Base-by-base conservation (phyloP, 2,797 vertebrate genomes). In the Phrynocephalus guinanensis region DNA sequence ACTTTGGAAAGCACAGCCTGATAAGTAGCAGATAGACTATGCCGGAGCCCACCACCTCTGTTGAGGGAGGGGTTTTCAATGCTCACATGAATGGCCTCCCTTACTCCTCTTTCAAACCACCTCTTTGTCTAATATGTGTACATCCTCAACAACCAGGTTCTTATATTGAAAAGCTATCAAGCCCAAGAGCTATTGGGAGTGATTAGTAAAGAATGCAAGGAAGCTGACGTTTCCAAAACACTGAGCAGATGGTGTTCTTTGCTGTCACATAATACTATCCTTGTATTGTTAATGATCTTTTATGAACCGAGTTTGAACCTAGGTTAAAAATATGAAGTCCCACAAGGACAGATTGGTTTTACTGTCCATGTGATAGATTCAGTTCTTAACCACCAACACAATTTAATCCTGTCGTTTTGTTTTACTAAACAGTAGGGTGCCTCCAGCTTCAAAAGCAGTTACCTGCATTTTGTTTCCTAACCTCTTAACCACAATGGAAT, bases 401-500 rank as follows among this genome's bases (percentile, higher is more conserved):
- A 9, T 88, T 88, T 48, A 75, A 13, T 70, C 85, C 79, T 85
- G 86, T 10, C 6, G 10, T 78, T 89, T 89, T 79, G 81, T 50
- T 10, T 10, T 78, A 84, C 84, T 86, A 86, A 84, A 91, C 90
- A 68, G 86, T 22, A 3, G 3, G 60, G 89, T 89, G 91, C 89
- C 90, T 76, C 26, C 86, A 85, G 91, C 93, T 92, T 76, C 82
- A 87, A 76, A 88, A 92, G 92, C 91, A 68, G 70, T 71, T 83
- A 95, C 93, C 93, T 96, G 95, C 92, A 94, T 94, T 94, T 88
- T 93, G 78, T 94, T 92, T 95, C 94, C 94, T 94, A 91, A 87
- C 91, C 95, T 95, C 92, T 93, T 73, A 94, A 95, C 83, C 90
- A 93, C 94, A 90, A 87, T 94, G 95, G 95, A 96, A 96, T 94